phyloP scores from a whole-genome alignment of 2,113 vertebrate species.

The Hippocampus barbouri region DNA sequence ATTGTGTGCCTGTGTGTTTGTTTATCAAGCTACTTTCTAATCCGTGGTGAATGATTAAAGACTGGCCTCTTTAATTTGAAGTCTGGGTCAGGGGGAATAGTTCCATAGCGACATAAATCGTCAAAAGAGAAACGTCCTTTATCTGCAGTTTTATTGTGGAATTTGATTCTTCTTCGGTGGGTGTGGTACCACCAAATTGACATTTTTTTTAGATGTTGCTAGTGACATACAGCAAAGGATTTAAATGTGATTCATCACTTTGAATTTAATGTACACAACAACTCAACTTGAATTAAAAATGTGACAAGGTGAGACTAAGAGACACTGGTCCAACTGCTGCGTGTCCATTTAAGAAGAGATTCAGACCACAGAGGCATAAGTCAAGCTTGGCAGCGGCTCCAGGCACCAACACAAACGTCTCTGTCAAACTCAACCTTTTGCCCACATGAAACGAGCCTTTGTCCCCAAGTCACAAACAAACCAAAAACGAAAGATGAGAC shows the following conservation, averaged over 20 bases:
- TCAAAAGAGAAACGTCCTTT: no score
- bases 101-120: no score
- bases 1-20: no score
- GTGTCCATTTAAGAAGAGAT: slow-evolving; percentile 33
- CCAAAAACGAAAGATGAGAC: slow-evolving; percentile 54
- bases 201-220: no score
- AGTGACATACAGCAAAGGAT: no score
- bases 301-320: slow-evolving; percentile 8
- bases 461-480: slow-evolving; percentile 59
- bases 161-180: no score
- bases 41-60: no score
- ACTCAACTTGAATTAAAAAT: neutral
- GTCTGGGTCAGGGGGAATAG: no score
- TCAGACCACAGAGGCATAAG: slow-evolving; percentile 39
- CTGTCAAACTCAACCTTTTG: slow-evolving; percentile 51
- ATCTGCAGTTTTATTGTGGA: no score
- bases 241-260: neutral
- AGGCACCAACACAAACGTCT: slow-evolving; percentile 53
- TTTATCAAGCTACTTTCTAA: no score
- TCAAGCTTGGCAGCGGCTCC: slow-evolving; percentile 45
- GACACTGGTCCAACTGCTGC: slow-evolving; percentile 11
- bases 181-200: no score
- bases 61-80: no score
- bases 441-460: slow-evolving; percentile 64
- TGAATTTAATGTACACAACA: neutral